A percentile compares a stretch with the other conserved stretches of the same genome.
Evolutionary conservation across 2,888 invertebrate species (phyloP).

Genomic region (Cotesia congregata): DNA sequence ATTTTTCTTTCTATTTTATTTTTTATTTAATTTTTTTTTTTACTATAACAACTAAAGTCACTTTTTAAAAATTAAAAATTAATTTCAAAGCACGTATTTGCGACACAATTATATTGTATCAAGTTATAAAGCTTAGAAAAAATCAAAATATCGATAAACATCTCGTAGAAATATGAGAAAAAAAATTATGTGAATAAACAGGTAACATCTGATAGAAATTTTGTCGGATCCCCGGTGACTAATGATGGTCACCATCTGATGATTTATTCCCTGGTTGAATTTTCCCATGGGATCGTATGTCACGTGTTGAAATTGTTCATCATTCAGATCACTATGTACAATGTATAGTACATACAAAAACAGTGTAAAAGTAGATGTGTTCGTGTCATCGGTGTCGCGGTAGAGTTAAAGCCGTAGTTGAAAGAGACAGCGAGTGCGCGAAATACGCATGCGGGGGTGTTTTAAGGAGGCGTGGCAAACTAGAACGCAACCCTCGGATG

Average conservation of each 20-base stretch:
- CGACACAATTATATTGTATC: no score
- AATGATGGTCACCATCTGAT: conserved; percentile 50
- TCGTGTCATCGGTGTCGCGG: conserved; percentile 41
- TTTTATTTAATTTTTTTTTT: not conserved
- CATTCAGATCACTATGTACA: not conserved
- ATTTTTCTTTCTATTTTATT: not conserved
- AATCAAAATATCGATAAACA: not conserved
- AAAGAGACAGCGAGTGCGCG: conserved; percentile 13
- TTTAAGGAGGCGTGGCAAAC: conserved; percentile 47
- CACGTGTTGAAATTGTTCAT: conserved; percentile 43
- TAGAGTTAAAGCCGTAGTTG: conserved; percentile 5
- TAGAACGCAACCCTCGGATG: conserved; percentile 44
- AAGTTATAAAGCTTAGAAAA: not conserved
- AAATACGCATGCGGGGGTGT: conserved; percentile 51
- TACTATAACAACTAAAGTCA: no score
- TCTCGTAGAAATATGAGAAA: conserved; percentile 7
- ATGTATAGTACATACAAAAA: conserved; percentile 27
- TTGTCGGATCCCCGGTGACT: conserved; percentile 42
- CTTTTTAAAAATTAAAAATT: no score
- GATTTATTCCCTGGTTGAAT: conserved; percentile 38
- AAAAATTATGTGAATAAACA: conserved; percentile 10
- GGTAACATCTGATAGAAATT: conserved; percentile 22
- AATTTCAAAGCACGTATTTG: no score
- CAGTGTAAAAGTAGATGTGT: conserved; percentile 42
- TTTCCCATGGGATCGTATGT: conserved; percentile 49